phyloP scores from a whole-genome alignment of 2,113 vertebrate genomes.

The Crotalus tigris region DNA sequence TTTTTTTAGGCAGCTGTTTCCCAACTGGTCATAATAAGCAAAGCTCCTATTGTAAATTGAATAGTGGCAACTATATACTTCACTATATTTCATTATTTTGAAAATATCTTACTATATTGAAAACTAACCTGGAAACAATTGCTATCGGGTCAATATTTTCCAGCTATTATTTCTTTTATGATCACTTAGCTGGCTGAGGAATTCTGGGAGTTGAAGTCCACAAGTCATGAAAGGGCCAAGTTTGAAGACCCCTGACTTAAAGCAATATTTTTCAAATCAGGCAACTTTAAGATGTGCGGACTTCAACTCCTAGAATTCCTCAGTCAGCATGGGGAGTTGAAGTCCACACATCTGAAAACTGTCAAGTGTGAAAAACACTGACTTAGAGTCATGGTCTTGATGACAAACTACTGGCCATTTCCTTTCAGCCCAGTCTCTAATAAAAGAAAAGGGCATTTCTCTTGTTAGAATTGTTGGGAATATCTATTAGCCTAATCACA shows the following conservation, averaged over 20 bases:
- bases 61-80: neutral
- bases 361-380: neutral
- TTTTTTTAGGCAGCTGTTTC: neutral
- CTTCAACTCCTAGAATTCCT: neutral
- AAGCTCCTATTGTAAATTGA: neutral
- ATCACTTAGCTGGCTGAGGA: neutral
- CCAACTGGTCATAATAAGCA: neutral
- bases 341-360: neutral
- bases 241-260: neutral
- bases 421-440: constrained; percentile 18
- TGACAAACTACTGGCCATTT: neutral
- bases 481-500: neutral
- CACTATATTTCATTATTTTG: neutral
- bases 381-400: neutral
- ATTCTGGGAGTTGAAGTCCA: too few species aligned
- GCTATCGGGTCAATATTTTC: rapidly evolving
- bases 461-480: neutral
- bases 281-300: neutral
- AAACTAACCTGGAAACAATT: neutral
- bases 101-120: neutral
- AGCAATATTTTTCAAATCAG: neutral
- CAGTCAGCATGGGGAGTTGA: neutral
- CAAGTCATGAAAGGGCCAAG: too few species aligned
- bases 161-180: neutral
- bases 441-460: constrained; percentile 34